Conservation (phyloP, 2,888 invertebrate species). For the Apodemia mormo region DNA sequence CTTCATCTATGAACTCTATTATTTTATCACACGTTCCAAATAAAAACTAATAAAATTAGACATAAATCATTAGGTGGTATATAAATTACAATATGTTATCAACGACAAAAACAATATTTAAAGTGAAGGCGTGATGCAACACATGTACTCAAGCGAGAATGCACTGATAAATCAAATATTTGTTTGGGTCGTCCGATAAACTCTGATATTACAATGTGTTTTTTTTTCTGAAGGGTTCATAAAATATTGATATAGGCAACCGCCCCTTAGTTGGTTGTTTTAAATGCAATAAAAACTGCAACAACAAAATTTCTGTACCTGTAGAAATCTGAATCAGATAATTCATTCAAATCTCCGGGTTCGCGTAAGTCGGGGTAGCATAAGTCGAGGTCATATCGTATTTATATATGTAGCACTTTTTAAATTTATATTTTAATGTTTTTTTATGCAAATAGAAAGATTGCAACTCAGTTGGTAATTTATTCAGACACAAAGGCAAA, state of each 20-base stretch:
- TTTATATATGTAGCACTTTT: no score
- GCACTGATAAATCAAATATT: conserved; percentile 21
- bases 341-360: no score
- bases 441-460: no score
- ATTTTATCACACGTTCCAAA: conserved; percentile 5
- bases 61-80: conserved; percentile 8
- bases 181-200: conserved; percentile 26
- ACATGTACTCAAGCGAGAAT: conserved; percentile 17
- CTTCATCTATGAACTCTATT: neutral
- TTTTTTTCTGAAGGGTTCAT: conserved; percentile 1
- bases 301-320: neutral
- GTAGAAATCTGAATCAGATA: no score
- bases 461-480: no score
- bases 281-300: neutral
- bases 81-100: conserved; percentile 18
- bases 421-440: no score
- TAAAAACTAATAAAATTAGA: conserved; percentile 1
- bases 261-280: neutral
- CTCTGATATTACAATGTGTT: conserved; percentile 14
- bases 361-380: no score
- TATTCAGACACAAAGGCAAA: no score
- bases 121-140: conserved; percentile 21
- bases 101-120: conserved; percentile 17
- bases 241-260: neutral
- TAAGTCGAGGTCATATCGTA: no score